These are phyloP conservation scores for Diplolepis rosae DNA, from an alignment of 2,888 invertebrate genomes.

Conservation along the genomic window DNA sequence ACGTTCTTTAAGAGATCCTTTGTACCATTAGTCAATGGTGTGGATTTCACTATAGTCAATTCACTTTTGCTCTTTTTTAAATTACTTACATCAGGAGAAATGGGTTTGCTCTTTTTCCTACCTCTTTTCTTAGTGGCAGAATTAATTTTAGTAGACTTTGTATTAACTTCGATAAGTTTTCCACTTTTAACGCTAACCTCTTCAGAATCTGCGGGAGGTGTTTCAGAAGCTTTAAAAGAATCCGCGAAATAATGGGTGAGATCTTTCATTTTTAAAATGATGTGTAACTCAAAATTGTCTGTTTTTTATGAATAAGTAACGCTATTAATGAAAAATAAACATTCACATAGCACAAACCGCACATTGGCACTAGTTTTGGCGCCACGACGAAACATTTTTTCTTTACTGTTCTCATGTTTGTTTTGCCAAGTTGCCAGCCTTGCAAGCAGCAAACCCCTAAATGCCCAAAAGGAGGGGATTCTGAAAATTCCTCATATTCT, in stretches of 20 bases:
- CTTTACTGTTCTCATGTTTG: too few species aligned
- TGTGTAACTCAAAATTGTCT: background rate
- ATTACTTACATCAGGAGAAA: constrained; percentile 1
- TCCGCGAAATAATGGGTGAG: constrained; percentile 63
- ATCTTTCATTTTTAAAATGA: constrained; percentile 57
- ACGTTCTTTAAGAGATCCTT: background rate
- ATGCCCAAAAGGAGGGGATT: too few species aligned
- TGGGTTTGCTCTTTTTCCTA: constrained; percentile 37
- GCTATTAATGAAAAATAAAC: constrained; percentile 6
- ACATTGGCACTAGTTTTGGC: background rate
- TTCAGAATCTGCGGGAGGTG: constrained; percentile 23
- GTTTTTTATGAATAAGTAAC: background rate
- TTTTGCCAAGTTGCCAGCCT: too few species aligned
- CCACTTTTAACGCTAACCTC: constrained; percentile 42
- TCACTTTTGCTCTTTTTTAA: constrained; percentile 13
- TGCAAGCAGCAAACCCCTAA: too few species aligned
- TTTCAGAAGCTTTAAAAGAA: constrained; percentile 46
- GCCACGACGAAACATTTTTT: too few species aligned
- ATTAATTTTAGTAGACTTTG: background rate
- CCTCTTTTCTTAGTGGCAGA: constrained; percentile 31
- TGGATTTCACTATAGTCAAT: constrained; percentile 2
- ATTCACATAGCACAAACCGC: background rate
- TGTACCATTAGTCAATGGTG: background rate
- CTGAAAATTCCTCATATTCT: too few species aligned
- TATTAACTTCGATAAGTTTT: constrained; percentile 26